These are phyloP conservation scores for Pogonomyrmex barbatus DNA, from an alignment of 1,140 invertebrate species.

Conservation along the genomic window DNA sequence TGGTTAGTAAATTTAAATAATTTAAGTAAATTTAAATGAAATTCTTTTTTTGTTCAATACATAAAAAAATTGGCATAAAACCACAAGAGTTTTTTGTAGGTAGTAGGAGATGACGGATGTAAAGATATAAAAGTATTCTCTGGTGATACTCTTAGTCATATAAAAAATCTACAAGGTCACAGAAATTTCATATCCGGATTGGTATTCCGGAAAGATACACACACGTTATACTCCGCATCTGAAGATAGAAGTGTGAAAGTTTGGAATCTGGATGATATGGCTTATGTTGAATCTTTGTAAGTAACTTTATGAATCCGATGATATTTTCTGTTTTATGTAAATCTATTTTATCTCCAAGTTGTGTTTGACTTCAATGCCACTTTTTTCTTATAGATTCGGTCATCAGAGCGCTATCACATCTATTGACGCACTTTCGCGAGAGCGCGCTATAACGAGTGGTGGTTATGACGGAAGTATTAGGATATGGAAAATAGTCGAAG, in stretches of 20 bases:
- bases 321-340: background rate
- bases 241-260: slow-evolving; percentile 95
- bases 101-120: slow-evolving; percentile 90
- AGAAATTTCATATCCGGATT: slow-evolving; percentile 92
- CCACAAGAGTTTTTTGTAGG: slow-evolving; percentile 71
- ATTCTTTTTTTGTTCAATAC: slow-evolving; percentile 2
- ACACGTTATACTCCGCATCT: slow-evolving; percentile 94
- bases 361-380: background rate
- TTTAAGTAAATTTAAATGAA: slow-evolving; percentile 78
- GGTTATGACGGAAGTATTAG: slow-evolving; percentile 94
- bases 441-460: slow-evolving; percentile 95
- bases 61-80: background rate
- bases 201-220: slow-evolving; percentile 94
- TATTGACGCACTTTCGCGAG: slow-evolving; percentile 94
- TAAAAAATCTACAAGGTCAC: slow-evolving; percentile 94
- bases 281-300: slow-evolving; percentile 97
- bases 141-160: slow-evolving; percentile 90
- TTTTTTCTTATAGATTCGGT: slow-evolving; percentile 89
- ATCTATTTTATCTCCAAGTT: background rate
- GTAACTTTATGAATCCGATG: slow-evolving; percentile 67
- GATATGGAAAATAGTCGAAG: slow-evolving; percentile 98
- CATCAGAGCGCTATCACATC: slow-evolving; percentile 95
- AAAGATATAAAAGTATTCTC: slow-evolving; percentile 95
- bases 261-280: slow-evolving; percentile 98
- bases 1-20: slow-evolving; percentile 83